Percentiles rank a stretch among this genome's conserved stretches.
These are phyloP conservation scores for Borostomias antarcticus DNA, from an alignment of 2,797 vertebrate species.

Conservation along the genomic window DNA sequence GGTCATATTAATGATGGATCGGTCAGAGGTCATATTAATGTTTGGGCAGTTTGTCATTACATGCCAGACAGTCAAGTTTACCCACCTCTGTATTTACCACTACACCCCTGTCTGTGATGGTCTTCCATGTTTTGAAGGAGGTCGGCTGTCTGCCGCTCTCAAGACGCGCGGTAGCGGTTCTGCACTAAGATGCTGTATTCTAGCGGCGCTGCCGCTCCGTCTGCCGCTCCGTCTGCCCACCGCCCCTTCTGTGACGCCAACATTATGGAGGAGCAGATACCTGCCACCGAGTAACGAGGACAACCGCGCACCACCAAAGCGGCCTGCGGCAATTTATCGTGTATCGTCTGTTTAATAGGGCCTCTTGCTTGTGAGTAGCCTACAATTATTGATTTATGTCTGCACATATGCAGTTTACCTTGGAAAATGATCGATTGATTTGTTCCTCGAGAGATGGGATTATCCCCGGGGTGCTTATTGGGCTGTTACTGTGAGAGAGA, in stretches of 20 bases:
- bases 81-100: too few relatives aligned
- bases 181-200: constrained; percentile 43
- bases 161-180: constrained; percentile 20
- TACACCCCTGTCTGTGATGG: too few relatives aligned
- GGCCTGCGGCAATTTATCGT: constrained; percentile 21
- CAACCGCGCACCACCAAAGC: constrained; percentile 28
- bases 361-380: constrained; percentile 40
- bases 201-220: not conserved
- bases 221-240: not conserved
- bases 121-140: not conserved
- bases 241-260: constrained; percentile 39
- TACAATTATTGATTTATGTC: not conserved
- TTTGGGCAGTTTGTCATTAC: constrained; percentile 1
- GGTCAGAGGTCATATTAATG: too few relatives aligned
- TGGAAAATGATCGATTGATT: not conserved
- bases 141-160: not conserved
- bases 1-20: not conserved
- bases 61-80: too few relatives aligned
- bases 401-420: too few relatives aligned
- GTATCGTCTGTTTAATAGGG: not conserved
- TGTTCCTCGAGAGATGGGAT: constrained; percentile 5
- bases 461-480: constrained; percentile 6
- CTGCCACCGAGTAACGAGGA: constrained; percentile 53
- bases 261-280: constrained; percentile 71
- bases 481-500: not conserved